These are phyloP conservation scores for Podarcis muralis DNA, from an alignment of 2,113 vertebrate genomes.

Conservation along the genomic window DNA sequence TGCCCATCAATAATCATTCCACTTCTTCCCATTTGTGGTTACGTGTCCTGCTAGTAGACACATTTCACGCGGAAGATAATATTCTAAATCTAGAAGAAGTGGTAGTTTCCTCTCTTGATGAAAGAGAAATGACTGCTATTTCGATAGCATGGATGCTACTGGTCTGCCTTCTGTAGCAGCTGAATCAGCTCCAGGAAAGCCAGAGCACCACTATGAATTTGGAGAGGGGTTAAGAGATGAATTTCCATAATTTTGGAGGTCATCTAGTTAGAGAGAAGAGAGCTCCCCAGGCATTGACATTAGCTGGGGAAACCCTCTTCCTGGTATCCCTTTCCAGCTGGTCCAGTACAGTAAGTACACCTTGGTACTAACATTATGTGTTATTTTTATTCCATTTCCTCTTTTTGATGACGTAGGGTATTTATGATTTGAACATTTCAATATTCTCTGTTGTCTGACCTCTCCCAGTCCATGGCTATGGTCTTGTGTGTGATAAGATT, in stretches of 20 bases:
- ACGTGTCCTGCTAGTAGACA: neutral
- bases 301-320: too few relatives aligned
- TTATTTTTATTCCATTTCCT: too few relatives aligned
- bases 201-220: neutral
- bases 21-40: neutral
- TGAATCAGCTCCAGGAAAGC: neutral
- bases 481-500: neutral
- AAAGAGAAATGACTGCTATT: neutral
- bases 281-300: too few relatives aligned
- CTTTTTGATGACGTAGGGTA: too few relatives aligned
- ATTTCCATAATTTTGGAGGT: too few relatives aligned
- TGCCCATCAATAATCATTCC: neutral
- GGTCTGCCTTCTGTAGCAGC: neutral
- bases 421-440: neutral
- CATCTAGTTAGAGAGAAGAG: too few relatives aligned
- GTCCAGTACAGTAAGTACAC: too few relatives aligned
- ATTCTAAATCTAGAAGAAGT: neutral
- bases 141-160: neutral
- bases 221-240: neutral
- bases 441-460: neutral
- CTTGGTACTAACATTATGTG: too few relatives aligned
- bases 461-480: neutral
- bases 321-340: too few relatives aligned
- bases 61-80: neutral
- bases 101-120: neutral